These are phyloP conservation scores for Crotalus tigris DNA, from an alignment of 2,113 vertebrate species.

Conservation along the genomic window DNA sequence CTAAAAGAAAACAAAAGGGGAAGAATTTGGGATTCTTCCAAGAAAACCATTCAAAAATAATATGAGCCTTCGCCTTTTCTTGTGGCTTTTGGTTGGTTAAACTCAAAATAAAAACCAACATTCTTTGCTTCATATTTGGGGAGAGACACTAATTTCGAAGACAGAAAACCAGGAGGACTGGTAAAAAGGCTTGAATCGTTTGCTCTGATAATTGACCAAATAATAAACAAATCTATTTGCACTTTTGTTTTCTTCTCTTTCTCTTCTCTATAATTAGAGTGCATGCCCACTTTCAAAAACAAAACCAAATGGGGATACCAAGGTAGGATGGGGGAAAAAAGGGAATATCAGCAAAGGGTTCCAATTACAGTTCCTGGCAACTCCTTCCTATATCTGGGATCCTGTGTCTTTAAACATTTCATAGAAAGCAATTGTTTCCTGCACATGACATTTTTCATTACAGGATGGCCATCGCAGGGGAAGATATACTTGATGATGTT, in stretches of 20 bases:
- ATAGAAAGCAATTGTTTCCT: neutral
- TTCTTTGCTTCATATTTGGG: conserved; percentile 20
- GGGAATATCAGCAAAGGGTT: neutral
- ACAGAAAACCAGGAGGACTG: conserved; percentile 7
- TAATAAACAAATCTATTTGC: conserved; percentile 17
- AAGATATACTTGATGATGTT: neutral
- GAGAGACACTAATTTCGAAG: conserved; percentile 25
- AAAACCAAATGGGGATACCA: conserved; percentile 4
- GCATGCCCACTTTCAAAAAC: conserved; percentile 24
- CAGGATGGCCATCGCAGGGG: neutral
- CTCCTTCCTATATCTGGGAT: neutral
- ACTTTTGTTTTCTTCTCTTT: conserved; percentile 11
- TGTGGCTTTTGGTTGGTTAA: conserved; percentile 22
- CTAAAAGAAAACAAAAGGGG: conserved; percentile 31
- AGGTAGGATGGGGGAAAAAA: neutral
- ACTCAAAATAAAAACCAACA: neutral
- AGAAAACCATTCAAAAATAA: neutral
- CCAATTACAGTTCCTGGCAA: neutral
- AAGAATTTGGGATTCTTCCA: conserved; percentile 13
- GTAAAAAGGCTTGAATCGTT: conserved; percentile 18
- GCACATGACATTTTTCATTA: neutral
- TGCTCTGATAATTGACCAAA: conserved; percentile 46
- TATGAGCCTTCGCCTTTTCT: conserved; percentile 12
- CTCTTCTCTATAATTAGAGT: neutral
- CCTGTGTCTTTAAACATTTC: neutral